A percentile compares a stretch with the other conserved stretches of the same genome.
Conservation (phyloP, 2,888 invertebrate species). For the Cheiracanthium punctorium region DNA sequence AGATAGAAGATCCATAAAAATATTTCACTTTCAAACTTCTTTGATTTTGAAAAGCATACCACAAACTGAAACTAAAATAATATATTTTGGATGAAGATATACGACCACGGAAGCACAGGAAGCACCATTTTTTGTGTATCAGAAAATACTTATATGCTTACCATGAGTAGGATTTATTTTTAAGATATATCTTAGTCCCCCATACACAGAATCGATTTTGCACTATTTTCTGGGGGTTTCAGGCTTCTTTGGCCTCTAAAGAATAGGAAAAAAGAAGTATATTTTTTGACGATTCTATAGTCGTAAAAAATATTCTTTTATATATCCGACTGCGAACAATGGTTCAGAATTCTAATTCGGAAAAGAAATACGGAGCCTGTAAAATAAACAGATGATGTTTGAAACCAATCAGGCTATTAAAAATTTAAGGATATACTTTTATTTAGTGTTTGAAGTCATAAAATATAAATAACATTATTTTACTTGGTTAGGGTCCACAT, state of each 20-base stretch:
- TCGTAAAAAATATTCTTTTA: neutral
- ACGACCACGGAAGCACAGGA: neutral
- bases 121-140: neutral
- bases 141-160: constrained; percentile 15
- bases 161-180: constrained; percentile 1
- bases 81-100: constrained; percentile 8
- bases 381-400: too few species aligned
- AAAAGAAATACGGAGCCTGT: too few species aligned
- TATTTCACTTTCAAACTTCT: neutral
- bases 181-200: neutral
- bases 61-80: constrained; percentile 1
- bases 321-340: neutral
- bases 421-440: too few species aligned
- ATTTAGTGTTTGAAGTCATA: too few species aligned
- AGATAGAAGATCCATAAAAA: neutral
- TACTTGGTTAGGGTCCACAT: too few species aligned
- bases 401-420: too few species aligned
- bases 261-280: neutral
- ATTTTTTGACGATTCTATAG: neutral
- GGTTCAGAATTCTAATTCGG: neutral
- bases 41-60: neutral
- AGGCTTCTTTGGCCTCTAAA: neutral
- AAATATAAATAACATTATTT: too few species aligned
- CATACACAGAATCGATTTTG: neutral
- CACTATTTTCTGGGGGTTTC: neutral